Evolutionary conservation across 2,113 vertebrate species (phyloP).

Genomic region (Mormoops blainvillei): DNA sequence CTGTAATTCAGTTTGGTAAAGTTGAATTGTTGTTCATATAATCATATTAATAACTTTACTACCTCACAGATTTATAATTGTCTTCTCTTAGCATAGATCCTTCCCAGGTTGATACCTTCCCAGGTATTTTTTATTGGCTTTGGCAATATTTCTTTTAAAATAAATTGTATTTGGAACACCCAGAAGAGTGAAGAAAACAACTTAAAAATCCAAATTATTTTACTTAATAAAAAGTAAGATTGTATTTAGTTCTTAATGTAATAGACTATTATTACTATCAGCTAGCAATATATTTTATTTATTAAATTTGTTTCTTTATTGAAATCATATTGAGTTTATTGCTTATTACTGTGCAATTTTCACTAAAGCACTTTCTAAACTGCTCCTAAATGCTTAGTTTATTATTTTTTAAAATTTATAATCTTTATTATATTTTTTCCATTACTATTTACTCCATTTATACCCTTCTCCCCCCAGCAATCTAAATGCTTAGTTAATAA

Average conservation of each 20-base stretch:
- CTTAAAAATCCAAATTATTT: constrained; percentile 14
- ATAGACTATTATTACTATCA: not conserved
- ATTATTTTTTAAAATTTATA: not conserved
- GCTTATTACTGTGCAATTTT: constrained; percentile 14
- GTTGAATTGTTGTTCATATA: not conserved
- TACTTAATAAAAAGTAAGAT: constrained; percentile 10
- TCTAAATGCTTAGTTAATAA: not conserved
- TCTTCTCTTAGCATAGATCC: not conserved
- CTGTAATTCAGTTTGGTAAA: constrained; percentile 1
- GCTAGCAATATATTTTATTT: not conserved
- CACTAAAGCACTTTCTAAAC: constrained; percentile 9
- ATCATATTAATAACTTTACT: constrained; percentile 20
- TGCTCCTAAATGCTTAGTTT: constrained; percentile 36
- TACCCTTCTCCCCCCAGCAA: too few relatives aligned
- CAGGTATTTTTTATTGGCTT: constrained; percentile 12
- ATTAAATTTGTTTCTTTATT: not conserved
- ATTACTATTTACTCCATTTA: too few relatives aligned
- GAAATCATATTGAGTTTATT: constrained; percentile 29
- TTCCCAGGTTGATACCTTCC: not conserved
- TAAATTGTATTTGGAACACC: constrained; percentile 42
- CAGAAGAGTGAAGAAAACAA: constrained; percentile 15
- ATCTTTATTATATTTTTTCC: too few relatives aligned
- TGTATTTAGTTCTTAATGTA: constrained; percentile 12
- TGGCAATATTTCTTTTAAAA: constrained; percentile 37
- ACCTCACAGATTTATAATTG: not conserved